Evolutionary conservation across 2,113 vertebrate species (phyloP), one percentile per base, ranked within the genome.

Genomic region (Centropus unirufus): DNA sequence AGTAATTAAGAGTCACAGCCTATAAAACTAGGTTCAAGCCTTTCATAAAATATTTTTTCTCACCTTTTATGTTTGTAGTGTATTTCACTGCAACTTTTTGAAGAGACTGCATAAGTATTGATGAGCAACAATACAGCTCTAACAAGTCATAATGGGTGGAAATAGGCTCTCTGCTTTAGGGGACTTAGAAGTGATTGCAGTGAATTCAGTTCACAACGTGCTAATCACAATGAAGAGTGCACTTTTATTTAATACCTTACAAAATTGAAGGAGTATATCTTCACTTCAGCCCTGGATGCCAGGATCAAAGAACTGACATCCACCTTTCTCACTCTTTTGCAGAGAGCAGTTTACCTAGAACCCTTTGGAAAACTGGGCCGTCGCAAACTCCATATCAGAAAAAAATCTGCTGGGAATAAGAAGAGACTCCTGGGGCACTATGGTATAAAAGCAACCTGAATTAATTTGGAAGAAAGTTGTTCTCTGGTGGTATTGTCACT

Each of bases 381-480:
- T 9, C 19, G 16, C 3, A 61, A 83, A 57, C 7, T 29, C 12
- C 2, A 0, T 32, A 55, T 32, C 32, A 83, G 11, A 72, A 63
- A 87, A 82, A 66, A 1, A 34, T 10, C 5, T 44, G 34, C 8
- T 51, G 42, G 46, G 70, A 64, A 70, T 29, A 19, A 30, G 36
- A 16, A 66, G 46, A 16, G 14, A 66, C 17, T 64, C 6, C 11
- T 40, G 11, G 93, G 42, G 46, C n/a, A 22, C 6, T 42, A 26
- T 22, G n/a, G 3, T 40, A 32, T 70, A 39, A 88, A 85, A 89
- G 30, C 14, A 69, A 3, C 21, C 6, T 90, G 62, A 36, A 40
- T 81, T 94, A 92, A 89, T 12, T 54, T 80, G 36, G 58, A 21
- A 92, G 52, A 83, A 94, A 89, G 76, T 70, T 75, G 34, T 57